A percentile compares a stretch with the other conserved stretches of the same genome.
These are phyloP conservation scores for Luscinia luscinia DNA, from an alignment of 2,797 vertebrate genomes.

Conservation along the genomic window DNA sequence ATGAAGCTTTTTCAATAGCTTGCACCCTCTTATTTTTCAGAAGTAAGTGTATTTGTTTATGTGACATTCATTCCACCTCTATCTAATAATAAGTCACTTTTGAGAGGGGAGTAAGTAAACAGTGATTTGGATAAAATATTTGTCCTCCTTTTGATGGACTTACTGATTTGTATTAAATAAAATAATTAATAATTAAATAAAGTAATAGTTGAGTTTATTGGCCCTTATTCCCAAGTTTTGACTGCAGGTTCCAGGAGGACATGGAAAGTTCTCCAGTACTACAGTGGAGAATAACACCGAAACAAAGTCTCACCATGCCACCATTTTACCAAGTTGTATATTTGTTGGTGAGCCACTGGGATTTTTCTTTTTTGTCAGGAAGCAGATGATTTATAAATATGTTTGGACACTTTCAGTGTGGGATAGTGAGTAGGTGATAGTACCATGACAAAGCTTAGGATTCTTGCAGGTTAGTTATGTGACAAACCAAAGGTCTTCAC, in stretches of 20 bases:
- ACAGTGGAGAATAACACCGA: neutral
- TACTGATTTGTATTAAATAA: neutral
- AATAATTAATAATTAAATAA: neutral
- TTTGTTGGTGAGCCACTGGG: neutral
- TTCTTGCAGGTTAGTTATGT: neutral
- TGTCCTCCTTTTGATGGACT: neutral
- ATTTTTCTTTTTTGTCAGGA: neutral
- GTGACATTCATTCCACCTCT: neutral
- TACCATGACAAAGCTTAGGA: neutral
- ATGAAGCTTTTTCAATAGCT: neutral
- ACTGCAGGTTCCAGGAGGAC: neutral
- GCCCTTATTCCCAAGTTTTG: neutral
- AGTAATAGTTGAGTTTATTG: neutral
- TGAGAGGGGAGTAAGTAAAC: rapidly evolving
- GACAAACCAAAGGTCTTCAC: neutral
- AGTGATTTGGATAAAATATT: neutral
- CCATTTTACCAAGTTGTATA: neutral
- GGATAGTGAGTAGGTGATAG: neutral
- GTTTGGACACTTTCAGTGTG: neutral
- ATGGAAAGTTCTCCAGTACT: neutral
- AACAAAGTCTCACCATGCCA: neutral
- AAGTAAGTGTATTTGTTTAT: neutral
- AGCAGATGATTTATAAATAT: neutral
- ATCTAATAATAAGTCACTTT: neutral
- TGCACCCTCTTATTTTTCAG: neutral